A percentile compares a stretch with the other conserved stretches of the same genome.
phyloP scores from a whole-genome alignment of 2,797 vertebrate species.

The Geotrypetes seraphini region DNA sequence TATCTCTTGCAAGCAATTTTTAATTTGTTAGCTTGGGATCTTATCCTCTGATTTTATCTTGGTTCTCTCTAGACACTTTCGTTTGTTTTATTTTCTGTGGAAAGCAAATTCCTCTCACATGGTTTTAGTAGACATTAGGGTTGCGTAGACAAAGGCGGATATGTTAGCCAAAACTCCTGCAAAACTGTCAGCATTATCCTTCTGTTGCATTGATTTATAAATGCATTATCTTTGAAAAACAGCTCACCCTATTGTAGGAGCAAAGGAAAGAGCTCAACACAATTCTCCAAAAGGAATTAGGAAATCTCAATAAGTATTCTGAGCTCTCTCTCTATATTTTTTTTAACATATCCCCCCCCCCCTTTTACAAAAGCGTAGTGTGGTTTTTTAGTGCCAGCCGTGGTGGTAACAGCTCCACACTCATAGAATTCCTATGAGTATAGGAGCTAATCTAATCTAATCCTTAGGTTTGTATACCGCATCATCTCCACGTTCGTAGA shows the following conservation, averaged over 20 bases:
- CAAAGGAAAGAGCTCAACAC: background rate
- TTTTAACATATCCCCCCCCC: too few relatives aligned
- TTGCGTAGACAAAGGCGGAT: constrained; percentile 15
- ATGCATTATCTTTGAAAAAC: constrained; percentile 14
- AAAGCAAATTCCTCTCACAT: constrained; percentile 9
- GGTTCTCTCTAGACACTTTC: background rate
- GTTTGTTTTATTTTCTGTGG: background rate
- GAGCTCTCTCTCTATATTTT: background rate
- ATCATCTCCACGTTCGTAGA: too few relatives aligned
- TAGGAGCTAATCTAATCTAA: too few relatives aligned
- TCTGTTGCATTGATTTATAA: constrained; percentile 17
- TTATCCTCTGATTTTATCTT: background rate
- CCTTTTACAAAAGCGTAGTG: too few relatives aligned
- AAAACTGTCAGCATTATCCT: constrained; percentile 3
- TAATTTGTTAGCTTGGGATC: background rate
- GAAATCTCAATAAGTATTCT: background rate
- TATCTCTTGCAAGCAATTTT: too few relatives aligned
- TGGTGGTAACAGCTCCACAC: too few relatives aligned
- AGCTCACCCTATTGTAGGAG: constrained; percentile 10
- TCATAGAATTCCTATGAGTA: too few relatives aligned
- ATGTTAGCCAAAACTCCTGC: background rate
- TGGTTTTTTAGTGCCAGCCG: too few relatives aligned
- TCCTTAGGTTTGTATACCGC: too few relatives aligned
- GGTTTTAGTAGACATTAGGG: background rate
- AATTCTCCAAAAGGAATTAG: constrained; percentile 1